Evolutionary conservation across 2,113 vertebrate species (phyloP), one percentile per base, ranked within the genome.

Genomic region (Passer domesticus): DNA sequence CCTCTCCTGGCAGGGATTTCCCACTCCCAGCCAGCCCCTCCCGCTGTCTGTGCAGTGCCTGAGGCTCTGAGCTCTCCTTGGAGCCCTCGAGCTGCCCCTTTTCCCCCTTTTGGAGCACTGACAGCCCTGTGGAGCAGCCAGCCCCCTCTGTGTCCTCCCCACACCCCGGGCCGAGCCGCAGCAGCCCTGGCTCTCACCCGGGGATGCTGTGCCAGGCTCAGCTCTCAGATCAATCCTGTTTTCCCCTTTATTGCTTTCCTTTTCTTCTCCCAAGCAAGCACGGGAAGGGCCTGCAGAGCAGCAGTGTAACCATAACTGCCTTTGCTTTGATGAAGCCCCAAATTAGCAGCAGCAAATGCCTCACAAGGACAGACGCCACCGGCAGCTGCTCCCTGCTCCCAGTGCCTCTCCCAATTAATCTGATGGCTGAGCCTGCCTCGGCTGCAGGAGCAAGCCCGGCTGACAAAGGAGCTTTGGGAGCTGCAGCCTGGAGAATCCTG

Each of bases 311-410:
- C 28, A 8, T 44, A 80, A 83, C 75, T 15, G 53, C 94, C 21
- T 96, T 96, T 86, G 79, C 94, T 83, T 67, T 86, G 87, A 93
- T 95, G 69, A 96, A 95, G 56, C 47, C 95, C 90, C 78, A 93
- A 93, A 96, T 97, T 91, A 95, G 92, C 91, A 70, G 75, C 84
- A 77, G 94, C 87, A 44, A 96, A 83, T 46, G 92, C 84, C 93
- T 93, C 66, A 6, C 89, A 69, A 92, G 96, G 95, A 92, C 95
- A 83, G 24, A 64, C 43, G 31, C 84, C 87, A 50, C 58, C 16
- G 41, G 91, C 95, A 96, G 93, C 96, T 97, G 93, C 94, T 94
- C 91, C 80, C 87, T 72, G 94, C 91, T 92, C 94, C 22, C 0
- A 1, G 69, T 64, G 77, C 91, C 93, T 85, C 73, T 66, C 78